Evolutionary conservation across 2,797 vertebrate genomes (phyloP).

Genomic region (Euphonia xanthogaster): DNA sequence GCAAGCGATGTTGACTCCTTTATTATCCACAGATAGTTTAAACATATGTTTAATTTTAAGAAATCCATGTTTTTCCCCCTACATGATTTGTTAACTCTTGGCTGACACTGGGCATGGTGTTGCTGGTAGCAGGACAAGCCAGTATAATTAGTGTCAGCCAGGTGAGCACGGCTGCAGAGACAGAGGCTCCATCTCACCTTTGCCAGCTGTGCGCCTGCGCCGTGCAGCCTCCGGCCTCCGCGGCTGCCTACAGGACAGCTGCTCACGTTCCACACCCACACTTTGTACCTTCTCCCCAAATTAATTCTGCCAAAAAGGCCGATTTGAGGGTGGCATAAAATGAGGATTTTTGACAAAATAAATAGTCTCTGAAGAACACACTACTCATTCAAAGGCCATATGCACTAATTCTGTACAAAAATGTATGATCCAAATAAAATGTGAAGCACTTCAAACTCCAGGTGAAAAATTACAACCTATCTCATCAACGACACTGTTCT

Average conservation of each 20-base stretch:
- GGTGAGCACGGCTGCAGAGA: neutral
- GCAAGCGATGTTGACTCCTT: neutral
- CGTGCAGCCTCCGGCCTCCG: neutral
- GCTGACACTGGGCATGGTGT: neutral
- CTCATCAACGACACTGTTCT: neutral
- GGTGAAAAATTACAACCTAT: neutral
- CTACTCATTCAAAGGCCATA: neutral
- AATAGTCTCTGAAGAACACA: rapidly evolving
- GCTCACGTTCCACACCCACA: rapidly evolving
- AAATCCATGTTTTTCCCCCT: neutral
- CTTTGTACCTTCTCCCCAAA: neutral
- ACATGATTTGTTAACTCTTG: neutral
- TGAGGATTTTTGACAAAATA: neutral
- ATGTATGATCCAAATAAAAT: neutral
- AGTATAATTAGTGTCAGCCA: neutral
- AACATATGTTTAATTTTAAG: neutral
- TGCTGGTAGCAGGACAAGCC: neutral
- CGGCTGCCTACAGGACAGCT: rapidly evolving
- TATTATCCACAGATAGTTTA: neutral
- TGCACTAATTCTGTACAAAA: neutral
- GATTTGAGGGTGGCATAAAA: neutral
- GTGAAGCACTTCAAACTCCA: neutral
- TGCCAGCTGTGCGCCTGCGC: neutral
- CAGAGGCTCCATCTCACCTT: neutral
- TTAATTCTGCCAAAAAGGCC: neutral